These are phyloP conservation scores for Lamellibrachia columna DNA, from an alignment of 2,888 invertebrate species.

Conservation along the genomic window DNA sequence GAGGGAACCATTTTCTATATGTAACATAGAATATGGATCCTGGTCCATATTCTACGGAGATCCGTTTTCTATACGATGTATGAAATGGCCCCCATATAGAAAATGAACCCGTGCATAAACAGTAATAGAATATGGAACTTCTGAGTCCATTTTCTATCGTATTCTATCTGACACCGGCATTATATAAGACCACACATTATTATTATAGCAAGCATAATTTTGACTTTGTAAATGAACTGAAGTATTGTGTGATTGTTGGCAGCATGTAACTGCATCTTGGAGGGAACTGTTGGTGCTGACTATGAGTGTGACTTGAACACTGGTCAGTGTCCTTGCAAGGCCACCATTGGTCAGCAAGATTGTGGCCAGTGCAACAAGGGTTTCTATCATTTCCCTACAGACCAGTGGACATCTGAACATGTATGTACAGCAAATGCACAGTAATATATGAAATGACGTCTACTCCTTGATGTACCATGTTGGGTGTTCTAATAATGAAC, in stretches of 20 bases:
- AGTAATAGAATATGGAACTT: too few species aligned
- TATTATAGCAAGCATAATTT: background rate
- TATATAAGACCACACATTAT: background rate
- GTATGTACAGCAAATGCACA: background rate
- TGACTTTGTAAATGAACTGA: background rate
- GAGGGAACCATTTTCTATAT: too few species aligned
- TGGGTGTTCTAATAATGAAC: background rate
- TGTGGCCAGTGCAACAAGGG: conserved; percentile 95
- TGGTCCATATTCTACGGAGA: too few species aligned
- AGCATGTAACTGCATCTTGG: conserved; percentile 86
- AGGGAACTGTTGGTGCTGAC: conserved; percentile 88
- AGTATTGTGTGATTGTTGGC: conserved; percentile 30
- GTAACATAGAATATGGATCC: too few species aligned
- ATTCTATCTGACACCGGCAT: background rate
- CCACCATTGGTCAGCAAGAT: conserved; percentile 85
- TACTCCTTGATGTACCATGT: background rate
- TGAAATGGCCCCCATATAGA: too few species aligned
- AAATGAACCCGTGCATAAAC: too few species aligned
- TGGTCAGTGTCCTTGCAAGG: conserved; percentile 94
- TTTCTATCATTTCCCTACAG: conserved; percentile 86
- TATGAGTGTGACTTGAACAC: conserved; percentile 73
- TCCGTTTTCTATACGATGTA: too few species aligned
- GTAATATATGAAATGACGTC: background rate
- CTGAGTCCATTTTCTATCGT: too few species aligned
- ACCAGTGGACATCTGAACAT: background rate